Evolutionary conservation across 2,888 invertebrate species (phyloP).

Genomic region (Peribatodes rhomboidaria): DNA sequence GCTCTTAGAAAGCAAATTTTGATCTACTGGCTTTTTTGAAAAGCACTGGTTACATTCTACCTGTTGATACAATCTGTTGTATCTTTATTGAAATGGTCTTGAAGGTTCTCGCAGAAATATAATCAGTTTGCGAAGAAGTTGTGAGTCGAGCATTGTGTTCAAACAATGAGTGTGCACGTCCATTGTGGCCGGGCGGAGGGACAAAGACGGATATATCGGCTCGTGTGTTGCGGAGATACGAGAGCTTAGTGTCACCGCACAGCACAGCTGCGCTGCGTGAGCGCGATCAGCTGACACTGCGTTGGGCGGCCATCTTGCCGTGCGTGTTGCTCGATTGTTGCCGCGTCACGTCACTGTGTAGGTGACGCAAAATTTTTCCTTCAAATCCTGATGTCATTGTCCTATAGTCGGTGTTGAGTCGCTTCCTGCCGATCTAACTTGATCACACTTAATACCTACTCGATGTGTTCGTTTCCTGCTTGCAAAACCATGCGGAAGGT

Average conservation of each 20-base stretch:
- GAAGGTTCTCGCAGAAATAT: constrained; percentile 43
- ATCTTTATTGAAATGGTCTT: constrained; percentile 44
- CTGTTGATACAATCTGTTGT: constrained; percentile 41
- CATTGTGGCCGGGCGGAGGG: constrained; percentile 69
- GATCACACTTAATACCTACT: constrained; percentile 40
- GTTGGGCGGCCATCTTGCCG: constrained; percentile 80
- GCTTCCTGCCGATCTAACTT: constrained; percentile 55
- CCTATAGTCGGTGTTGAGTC: constrained; percentile 59
- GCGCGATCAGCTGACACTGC: constrained; percentile 84
- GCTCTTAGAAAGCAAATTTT: background rate
- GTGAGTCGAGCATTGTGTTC: constrained; percentile 63
- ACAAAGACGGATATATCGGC: constrained; percentile 74
- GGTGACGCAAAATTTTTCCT: constrained; percentile 78
- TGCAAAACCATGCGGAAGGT: constrained; percentile 72
- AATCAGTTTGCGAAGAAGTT: constrained; percentile 51
- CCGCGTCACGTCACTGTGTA: constrained; percentile 83
- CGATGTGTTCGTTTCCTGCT: constrained; percentile 61
- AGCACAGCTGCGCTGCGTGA: constrained; percentile 78
- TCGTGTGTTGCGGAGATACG: constrained; percentile 51
- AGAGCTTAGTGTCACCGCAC: constrained; percentile 49
- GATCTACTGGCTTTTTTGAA: background rate
- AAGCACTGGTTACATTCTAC: constrained; percentile 22
- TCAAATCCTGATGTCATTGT: constrained; percentile 80
- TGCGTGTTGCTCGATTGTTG: constrained; percentile 72
- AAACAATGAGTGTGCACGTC: constrained; percentile 70